A percentile compares a stretch with the other conserved stretches of the same genome.
Conservation (phyloP, 2,888 invertebrate genomes). For the Ectropis crepuscularia region DNA sequence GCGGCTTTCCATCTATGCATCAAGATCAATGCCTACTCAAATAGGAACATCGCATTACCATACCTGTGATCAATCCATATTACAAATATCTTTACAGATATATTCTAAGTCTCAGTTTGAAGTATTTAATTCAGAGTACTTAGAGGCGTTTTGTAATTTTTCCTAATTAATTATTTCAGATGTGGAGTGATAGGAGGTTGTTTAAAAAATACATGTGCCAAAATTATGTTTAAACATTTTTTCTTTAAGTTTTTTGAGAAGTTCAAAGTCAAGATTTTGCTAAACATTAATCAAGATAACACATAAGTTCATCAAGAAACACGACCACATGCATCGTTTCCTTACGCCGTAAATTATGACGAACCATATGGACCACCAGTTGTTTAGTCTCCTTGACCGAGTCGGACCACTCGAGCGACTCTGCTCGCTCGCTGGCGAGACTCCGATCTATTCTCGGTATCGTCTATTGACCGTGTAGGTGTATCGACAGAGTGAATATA, state of each 20-base stretch:
- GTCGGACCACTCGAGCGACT: conserved; percentile 29
- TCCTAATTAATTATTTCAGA: too few species aligned
- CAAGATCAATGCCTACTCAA: conserved; percentile 35
- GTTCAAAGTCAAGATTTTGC: too few species aligned
- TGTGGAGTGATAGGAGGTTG: too few species aligned
- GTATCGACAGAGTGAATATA: conserved; percentile 33
- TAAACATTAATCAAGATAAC: conserved; percentile 8
- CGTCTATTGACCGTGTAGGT: conserved; percentile 29
- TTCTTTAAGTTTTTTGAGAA: too few species aligned
- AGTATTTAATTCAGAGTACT: too few species aligned
- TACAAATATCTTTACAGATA: too few species aligned
- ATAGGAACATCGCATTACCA: neutral
- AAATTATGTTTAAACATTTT: too few species aligned
- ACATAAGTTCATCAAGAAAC: conserved; percentile 13
- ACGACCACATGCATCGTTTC: conserved; percentile 36
- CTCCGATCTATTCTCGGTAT: conserved; percentile 35
- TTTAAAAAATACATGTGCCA: too few species aligned
- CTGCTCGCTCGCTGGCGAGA: conserved; percentile 31
- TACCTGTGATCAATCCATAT: neutral
- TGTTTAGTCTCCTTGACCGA: conserved; percentile 40
- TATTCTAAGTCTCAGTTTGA: too few species aligned
- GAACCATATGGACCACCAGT: conserved; percentile 34
- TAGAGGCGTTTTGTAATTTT: too few species aligned
- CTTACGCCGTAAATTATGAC: conserved; percentile 33
- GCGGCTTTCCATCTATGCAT: conserved; percentile 44